phyloP scores from a whole-genome alignment of 2,113 vertebrate species.

The Ctenomys sociabilis region DNA sequence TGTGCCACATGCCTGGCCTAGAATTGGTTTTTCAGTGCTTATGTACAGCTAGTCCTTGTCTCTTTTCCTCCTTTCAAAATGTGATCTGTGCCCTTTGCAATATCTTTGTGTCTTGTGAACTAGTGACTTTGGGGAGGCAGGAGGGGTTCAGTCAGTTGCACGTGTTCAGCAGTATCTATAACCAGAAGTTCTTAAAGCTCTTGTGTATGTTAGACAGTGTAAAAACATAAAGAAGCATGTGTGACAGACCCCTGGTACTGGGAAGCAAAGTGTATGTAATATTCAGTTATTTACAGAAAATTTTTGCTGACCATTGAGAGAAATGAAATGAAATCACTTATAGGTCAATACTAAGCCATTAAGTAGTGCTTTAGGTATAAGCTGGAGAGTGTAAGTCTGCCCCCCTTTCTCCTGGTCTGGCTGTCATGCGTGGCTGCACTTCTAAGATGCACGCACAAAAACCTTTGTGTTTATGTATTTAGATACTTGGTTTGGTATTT shows the following conservation, averaged over 20 bases:
- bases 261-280: constrained; percentile 23
- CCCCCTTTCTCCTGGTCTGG: not conserved
- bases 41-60: not conserved
- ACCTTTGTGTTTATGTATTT: not conserved
- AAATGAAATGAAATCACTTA: not conserved
- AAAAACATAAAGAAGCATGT: not conserved
- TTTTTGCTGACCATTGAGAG: not conserved
- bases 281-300: not conserved
- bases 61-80: not conserved
- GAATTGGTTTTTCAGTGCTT: not conserved
- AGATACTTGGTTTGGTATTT: constrained; percentile 38
- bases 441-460: not conserved
- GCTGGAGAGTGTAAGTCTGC: not conserved
- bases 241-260: not conserved
- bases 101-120: not conserved
- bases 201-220: not conserved
- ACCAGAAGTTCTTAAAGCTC: not conserved
- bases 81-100: not conserved
- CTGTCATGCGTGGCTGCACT: not conserved
- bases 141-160: not conserved
- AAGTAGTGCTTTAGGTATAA: not conserved
- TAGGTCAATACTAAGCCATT: not conserved
- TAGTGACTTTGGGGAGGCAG: not conserved
- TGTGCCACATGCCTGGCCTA: not conserved
- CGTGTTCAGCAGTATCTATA: not conserved